Conservation (phyloP, 1,140 invertebrate genomes). For the Scylla paramamosain region DNA sequence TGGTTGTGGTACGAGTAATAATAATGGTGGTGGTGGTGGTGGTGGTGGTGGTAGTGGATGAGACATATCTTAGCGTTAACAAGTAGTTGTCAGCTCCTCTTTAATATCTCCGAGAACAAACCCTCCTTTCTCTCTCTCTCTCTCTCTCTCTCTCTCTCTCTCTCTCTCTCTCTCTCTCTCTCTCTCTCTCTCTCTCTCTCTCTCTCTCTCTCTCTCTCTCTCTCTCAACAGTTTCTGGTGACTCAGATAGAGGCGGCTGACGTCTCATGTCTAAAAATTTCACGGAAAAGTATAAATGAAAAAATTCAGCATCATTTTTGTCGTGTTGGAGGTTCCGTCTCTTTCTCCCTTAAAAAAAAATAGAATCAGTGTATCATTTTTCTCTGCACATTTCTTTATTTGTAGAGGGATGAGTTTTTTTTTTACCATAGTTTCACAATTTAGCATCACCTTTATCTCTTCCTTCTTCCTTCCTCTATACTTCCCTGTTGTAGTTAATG, state of each 20-base stretch:
- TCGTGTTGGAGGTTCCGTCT: not conserved
- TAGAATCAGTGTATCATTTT: not conserved
- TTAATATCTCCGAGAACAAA: constrained; percentile 5
- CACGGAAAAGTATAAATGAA: constrained; percentile 24
- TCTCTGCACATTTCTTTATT: not conserved
- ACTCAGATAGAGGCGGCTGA: not conserved
- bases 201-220: constrained; percentile 20
- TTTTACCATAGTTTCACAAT: too few relatives aligned
- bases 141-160: constrained; percentile 3
- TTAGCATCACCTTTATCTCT: too few relatives aligned
- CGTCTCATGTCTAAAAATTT: constrained; percentile 13
- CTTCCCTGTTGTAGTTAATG: too few relatives aligned
- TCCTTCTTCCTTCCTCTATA: too few relatives aligned
- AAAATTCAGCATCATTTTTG: not conserved
- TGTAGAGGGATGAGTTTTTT: not conserved
- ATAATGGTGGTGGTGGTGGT: not conserved
- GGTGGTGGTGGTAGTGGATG: not conserved
- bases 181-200: constrained; percentile 20
- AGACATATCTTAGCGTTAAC: not conserved
- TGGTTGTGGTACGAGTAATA: not conserved
- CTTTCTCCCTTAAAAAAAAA: not conserved
- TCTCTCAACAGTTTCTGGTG: constrained; percentile 12
- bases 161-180: constrained; percentile 6
- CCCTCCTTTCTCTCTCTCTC: not conserved
- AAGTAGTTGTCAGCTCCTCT: not conserved